Evolutionary conservation across 2,113 vertebrate genomes (phyloP).

Genomic region (Ailurus styani): DNA sequence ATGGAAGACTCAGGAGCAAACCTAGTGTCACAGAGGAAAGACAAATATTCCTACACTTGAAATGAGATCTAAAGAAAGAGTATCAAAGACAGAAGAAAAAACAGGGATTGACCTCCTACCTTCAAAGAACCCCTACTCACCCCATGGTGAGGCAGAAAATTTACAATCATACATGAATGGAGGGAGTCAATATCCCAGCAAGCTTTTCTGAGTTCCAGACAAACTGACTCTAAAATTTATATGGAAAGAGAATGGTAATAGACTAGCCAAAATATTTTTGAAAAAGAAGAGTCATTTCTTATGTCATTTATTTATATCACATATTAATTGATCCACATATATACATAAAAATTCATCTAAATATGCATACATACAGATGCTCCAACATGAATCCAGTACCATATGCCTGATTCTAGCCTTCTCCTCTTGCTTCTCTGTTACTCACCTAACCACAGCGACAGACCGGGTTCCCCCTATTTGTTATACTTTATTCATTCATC

Average conservation of each 20-base stretch:
- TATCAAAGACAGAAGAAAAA: neutral
- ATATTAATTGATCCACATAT: neutral
- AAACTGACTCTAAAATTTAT: neutral
- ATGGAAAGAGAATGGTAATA: neutral
- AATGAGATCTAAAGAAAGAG: neutral
- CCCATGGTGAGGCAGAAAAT: neutral
- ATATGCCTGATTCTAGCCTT: neutral
- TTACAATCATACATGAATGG: neutral
- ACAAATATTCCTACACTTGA: neutral
- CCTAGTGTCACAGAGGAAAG: neutral
- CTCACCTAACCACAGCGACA: neutral
- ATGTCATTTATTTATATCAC: neutral
- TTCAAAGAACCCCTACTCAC: neutral
- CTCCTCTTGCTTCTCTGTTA: neutral
- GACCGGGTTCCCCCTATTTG: neutral
- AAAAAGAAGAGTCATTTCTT: neutral
- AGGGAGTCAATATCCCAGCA: neutral
- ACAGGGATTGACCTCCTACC: neutral
- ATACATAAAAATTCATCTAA: neutral
- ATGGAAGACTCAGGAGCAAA: neutral
- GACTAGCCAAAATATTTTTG: neutral
- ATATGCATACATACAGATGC: neutral
- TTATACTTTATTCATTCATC: neutral
- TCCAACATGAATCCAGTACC: neutral
- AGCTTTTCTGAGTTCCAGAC: neutral